Conservation (phyloP, 2,797 vertebrate genomes). For the Nannoperca obscura region DNA sequence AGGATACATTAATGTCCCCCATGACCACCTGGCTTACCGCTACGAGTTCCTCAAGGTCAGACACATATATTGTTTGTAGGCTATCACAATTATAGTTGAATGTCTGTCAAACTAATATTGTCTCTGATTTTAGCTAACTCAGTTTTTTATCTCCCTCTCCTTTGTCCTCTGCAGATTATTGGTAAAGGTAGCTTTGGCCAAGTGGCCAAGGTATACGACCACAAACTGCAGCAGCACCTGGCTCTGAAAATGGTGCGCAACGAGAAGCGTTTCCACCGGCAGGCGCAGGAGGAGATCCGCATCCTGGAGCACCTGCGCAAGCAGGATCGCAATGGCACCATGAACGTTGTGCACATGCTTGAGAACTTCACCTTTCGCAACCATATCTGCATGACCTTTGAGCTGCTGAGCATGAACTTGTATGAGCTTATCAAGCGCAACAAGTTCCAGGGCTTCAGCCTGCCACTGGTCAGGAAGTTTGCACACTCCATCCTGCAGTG, state of each 20-base stretch:
- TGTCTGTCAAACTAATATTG: background rate
- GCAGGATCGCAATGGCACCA: slow-evolving; percentile 94
- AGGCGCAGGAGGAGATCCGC: slow-evolving; percentile 96
- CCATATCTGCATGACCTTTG: slow-evolving; percentile 99
- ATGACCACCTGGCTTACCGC: slow-evolving; percentile 96
- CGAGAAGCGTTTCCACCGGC: slow-evolving; percentile 96
- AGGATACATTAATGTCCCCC: slow-evolving; percentile 94
- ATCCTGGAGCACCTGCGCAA: slow-evolving; percentile 97
- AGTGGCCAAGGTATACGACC: slow-evolving; percentile 97
- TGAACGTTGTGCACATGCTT: slow-evolving; percentile 98
- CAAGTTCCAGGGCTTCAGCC: slow-evolving; percentile 98
- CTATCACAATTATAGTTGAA: background rate
- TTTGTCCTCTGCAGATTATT: slow-evolving; percentile 88
- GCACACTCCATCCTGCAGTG: slow-evolving; percentile 97
- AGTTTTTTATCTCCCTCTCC: background rate
- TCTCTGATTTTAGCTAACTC: slow-evolving; percentile 7
- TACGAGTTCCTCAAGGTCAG: slow-evolving; percentile 95
- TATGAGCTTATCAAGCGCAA: slow-evolving; percentile 99
- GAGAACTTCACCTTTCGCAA: slow-evolving; percentile 98
- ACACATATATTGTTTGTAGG: background rate
- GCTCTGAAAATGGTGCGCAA: slow-evolving; percentile 99
- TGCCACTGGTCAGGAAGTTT: slow-evolving; percentile 96
- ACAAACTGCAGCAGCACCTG: slow-evolving; percentile 95
- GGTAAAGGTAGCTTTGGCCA: slow-evolving; percentile 99
- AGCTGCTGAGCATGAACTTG: slow-evolving; percentile 96